Conservation (phyloP, 2,797 vertebrate genomes). For the Sparus aurata region DNA sequence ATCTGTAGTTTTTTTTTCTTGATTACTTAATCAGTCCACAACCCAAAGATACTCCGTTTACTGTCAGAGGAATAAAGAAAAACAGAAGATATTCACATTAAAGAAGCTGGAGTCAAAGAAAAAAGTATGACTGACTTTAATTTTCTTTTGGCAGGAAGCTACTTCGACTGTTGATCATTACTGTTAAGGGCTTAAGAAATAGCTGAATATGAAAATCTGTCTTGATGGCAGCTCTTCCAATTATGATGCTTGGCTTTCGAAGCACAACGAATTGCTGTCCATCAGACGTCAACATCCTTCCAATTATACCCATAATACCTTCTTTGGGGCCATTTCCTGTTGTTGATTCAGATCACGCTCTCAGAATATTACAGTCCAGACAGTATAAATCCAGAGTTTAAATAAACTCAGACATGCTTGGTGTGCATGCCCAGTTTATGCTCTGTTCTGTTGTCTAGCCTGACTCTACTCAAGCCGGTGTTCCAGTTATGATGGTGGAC, state of each 20-base stretch:
- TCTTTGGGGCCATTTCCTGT: conserved; percentile 19
- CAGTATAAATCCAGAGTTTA: conserved; percentile 16
- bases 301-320: conserved; percentile 41
- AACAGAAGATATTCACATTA: no score
- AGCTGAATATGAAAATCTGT: conserved; percentile 35
- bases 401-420: conserved; percentile 28
- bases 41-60: no score
- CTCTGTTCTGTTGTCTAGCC: neutral
- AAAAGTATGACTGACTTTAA: neutral
- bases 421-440: conserved; percentile 27
- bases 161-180: conserved; percentile 32
- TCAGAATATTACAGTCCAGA: conserved; percentile 31
- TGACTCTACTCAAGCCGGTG: conserved; percentile 16
- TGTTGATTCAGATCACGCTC: conserved; percentile 17
- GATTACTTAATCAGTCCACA: no score
- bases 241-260: conserved; percentile 37
- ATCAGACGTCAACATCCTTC: conserved; percentile 49
- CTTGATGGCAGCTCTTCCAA: conserved; percentile 25
- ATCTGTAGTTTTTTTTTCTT: no score
- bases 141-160: conserved; percentile 32
- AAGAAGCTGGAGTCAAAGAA: no score
- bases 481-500: conserved; percentile 31
- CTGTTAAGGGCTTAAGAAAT: conserved; percentile 24
- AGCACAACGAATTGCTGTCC: conserved; percentile 26
- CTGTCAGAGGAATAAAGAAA: no score